A percentile compares a stretch with the other conserved stretches of the same genome.
Evolutionary conservation across 1,140 invertebrate species (phyloP).

Genomic region (Branchinecta lindahli): DNA sequence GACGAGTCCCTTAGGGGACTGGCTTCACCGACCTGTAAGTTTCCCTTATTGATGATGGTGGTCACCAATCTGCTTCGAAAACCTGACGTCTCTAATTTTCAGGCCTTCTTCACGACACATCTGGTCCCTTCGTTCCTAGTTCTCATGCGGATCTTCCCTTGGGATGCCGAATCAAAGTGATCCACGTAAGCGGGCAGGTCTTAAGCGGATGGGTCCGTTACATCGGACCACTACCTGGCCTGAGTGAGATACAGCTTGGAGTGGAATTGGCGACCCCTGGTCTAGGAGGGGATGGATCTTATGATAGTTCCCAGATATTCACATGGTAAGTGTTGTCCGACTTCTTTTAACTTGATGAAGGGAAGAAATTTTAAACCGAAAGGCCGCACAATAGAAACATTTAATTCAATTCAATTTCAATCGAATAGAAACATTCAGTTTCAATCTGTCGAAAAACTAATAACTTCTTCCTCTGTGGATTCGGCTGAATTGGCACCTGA

Average conservation of each 20-base stretch:
- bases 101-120: neutral
- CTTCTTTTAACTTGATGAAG: too few relatives aligned
- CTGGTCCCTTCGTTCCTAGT: slow-evolving; percentile 15
- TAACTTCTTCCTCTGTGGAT: too few relatives aligned
- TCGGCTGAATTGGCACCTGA: too few relatives aligned
- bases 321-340: neutral
- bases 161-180: slow-evolving; percentile 15
- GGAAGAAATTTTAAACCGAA: too few relatives aligned
- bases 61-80: too few relatives aligned
- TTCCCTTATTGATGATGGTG: too few relatives aligned
- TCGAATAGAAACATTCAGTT: too few relatives aligned
- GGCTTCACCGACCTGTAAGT: too few relatives aligned
- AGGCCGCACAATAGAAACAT: too few relatives aligned
- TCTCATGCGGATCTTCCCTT: slow-evolving; percentile 10
- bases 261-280: slow-evolving; percentile 14
- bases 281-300: slow-evolving; percentile 16
- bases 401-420: too few relatives aligned
- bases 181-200: slow-evolving; percentile 15
- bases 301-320: neutral
- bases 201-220: slow-evolving; percentile 14
- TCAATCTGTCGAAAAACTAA: too few relatives aligned
- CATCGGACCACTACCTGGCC: slow-evolving; percentile 14
- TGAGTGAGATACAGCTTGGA: slow-evolving; percentile 15
- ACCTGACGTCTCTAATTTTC: neutral
- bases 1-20: too few relatives aligned